phyloP scores from a whole-genome alignment of 1,140 invertebrate genomes.

The Macrobrachium rosenbergii region DNA sequence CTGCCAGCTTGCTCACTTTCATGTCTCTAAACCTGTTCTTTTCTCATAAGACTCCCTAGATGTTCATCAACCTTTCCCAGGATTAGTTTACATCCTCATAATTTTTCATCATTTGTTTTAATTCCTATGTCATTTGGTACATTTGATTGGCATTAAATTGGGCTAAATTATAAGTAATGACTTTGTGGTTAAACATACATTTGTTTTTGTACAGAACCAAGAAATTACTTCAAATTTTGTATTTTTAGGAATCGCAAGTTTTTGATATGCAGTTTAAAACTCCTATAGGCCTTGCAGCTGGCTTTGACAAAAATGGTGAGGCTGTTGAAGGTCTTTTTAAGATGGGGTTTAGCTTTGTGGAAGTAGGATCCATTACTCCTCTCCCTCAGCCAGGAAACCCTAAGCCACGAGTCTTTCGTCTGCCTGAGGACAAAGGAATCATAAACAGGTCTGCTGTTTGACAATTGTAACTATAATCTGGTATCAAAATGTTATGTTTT shows the following conservation, averaged over 20 bases:
- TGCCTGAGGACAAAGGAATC: conserved; percentile 87
- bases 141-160: too few species aligned
- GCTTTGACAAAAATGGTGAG: conserved; percentile 98
- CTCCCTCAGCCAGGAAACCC: conserved; percentile 91
- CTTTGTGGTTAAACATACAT: too few species aligned
- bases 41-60: too few species aligned
- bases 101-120: too few species aligned
- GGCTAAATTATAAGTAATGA: too few species aligned
- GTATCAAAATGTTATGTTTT: not conserved
- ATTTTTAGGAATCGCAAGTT: conserved; percentile 77
- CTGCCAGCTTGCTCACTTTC: too few species aligned
- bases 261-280: conserved; percentile 83
- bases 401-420: conserved; percentile 91
- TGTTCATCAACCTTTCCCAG: too few species aligned
- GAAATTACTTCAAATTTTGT: not conserved
- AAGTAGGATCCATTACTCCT: conserved; percentile 97
- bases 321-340: conserved; percentile 85
- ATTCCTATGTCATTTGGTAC: too few species aligned
- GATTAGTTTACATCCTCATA: too few species aligned
- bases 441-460: conserved; percentile 82
- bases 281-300: conserved; percentile 96
- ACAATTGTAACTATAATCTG: not conserved
- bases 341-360: conserved; percentile 95
- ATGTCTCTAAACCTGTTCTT: too few species aligned
- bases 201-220: too few species aligned